Conservation (phyloP, 2,113 vertebrate genomes). For the Tragelaphus imberbis region DNA sequence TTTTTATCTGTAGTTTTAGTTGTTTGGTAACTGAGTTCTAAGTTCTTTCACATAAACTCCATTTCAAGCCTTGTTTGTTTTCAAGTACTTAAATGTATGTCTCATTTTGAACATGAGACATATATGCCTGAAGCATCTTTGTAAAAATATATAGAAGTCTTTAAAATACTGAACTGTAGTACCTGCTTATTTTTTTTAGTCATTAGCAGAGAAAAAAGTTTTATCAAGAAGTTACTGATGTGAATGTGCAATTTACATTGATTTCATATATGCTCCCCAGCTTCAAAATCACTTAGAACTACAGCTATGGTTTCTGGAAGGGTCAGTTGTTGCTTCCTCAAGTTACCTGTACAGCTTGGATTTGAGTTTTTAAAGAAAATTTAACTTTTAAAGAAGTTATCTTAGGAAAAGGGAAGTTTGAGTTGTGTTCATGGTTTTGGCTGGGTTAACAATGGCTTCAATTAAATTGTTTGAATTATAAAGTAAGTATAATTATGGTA, state of each 20-base stretch:
- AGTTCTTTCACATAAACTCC: background rate
- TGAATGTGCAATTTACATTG: background rate
- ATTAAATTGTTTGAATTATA: background rate
- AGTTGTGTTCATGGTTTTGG: background rate
- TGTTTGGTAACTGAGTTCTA: background rate
- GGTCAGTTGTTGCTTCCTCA: background rate
- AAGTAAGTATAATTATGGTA: background rate
- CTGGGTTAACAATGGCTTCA: background rate
- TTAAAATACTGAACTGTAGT: background rate
- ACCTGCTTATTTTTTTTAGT: background rate
- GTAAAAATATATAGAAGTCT: background rate
- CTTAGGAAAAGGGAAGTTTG: background rate
- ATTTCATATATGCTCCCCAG: background rate
- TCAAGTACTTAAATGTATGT: background rate
- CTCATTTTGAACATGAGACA: background rate
- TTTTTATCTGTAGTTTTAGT: conserved; percentile 63
- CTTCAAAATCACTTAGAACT: background rate
- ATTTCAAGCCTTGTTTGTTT: conserved; percentile 7
- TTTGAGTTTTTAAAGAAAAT: background rate
- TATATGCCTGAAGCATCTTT: background rate
- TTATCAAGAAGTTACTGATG: background rate
- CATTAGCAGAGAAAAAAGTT: background rate
- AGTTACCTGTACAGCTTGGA: background rate
- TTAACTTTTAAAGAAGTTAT: background rate
- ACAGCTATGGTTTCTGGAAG: background rate